These are phyloP conservation scores for Nesoenas mayeri DNA, from an alignment of 2,113 vertebrate species.

Conservation along the genomic window DNA sequence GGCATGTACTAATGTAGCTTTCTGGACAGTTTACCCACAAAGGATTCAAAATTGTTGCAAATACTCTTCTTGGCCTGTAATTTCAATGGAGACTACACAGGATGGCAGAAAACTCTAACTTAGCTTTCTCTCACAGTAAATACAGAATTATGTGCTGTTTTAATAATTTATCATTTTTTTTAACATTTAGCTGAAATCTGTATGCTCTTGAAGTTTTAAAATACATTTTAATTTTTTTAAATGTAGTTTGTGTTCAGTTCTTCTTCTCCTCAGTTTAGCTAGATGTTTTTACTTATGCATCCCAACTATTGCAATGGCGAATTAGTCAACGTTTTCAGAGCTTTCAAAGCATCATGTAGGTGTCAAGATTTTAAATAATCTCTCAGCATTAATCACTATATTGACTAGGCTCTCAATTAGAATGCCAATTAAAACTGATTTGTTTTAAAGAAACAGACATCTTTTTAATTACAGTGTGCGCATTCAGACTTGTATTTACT, in stretches of 20 bases:
- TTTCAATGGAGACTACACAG: neutral
- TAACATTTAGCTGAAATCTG: neutral
- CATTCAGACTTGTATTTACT: neutral
- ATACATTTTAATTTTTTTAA: neutral
- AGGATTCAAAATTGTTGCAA: neutral
- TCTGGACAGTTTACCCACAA: neutral
- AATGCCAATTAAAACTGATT: conserved; percentile 53
- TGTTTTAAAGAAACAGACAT: conserved; percentile 51
- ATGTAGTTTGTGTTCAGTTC: neutral
- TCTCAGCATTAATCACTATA: neutral
- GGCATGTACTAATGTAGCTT: neutral
- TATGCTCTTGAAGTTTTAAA: neutral
- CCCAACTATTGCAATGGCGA: neutral
- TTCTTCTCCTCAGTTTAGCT: neutral
- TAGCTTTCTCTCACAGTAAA: neutral
- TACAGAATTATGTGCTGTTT: neutral
- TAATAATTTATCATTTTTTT: neutral
- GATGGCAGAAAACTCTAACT: neutral
- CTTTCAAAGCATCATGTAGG: neutral
- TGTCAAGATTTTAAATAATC: conserved; percentile 2
- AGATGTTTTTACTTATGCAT: neutral
- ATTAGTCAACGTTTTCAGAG: neutral
- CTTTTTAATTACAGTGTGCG: conserved; percentile 43
- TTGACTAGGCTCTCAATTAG: conserved; percentile 48
- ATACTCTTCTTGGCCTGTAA: neutral